phyloP scores from a whole-genome alignment of 2,797 vertebrate genomes.

The Lacerta agilis region DNA sequence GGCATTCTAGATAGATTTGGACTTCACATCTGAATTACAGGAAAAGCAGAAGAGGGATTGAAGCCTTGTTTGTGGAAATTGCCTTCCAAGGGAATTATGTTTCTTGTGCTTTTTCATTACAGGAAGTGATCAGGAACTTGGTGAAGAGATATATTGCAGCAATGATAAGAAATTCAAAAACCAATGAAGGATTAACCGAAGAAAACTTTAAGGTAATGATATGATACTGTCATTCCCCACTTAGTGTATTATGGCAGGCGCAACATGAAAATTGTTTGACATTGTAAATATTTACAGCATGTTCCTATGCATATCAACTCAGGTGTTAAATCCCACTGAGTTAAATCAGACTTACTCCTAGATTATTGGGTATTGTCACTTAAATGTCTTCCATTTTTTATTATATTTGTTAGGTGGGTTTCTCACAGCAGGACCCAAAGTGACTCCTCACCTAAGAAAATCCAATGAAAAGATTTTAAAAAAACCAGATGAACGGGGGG shows the following conservation, averaged over 20 bases:
- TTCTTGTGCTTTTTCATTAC: constrained; percentile 56
- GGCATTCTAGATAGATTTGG: background rate
- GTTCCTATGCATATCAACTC: too few species aligned
- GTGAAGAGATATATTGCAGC: constrained; percentile 95
- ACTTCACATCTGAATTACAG: background rate
- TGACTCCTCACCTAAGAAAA: too few species aligned
- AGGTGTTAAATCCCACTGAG: too few species aligned
- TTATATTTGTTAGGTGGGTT: too few species aligned
- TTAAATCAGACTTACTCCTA: too few species aligned
- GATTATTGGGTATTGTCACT: too few species aligned
- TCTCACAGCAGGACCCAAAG: too few species aligned
- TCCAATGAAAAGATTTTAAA: too few species aligned
- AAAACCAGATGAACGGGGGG: too few species aligned
- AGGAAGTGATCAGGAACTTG: constrained; percentile 96
- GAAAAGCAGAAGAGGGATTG: background rate
- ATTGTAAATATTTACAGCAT: background rate
- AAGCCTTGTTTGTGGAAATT: background rate
- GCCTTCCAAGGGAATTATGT: background rate
- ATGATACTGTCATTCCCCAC: background rate
- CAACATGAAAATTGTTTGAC: background rate
- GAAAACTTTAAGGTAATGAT: constrained; percentile 93
- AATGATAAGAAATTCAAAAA: constrained; percentile 97
- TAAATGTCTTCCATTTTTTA: too few species aligned
- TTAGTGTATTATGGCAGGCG: background rate
- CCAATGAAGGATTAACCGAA: constrained; percentile 93